Evolutionary conservation across 2,888 invertebrate species (phyloP), one percentile per base, ranked within the genome.

Genomic region (Hemistola chrysoprasaria): DNA sequence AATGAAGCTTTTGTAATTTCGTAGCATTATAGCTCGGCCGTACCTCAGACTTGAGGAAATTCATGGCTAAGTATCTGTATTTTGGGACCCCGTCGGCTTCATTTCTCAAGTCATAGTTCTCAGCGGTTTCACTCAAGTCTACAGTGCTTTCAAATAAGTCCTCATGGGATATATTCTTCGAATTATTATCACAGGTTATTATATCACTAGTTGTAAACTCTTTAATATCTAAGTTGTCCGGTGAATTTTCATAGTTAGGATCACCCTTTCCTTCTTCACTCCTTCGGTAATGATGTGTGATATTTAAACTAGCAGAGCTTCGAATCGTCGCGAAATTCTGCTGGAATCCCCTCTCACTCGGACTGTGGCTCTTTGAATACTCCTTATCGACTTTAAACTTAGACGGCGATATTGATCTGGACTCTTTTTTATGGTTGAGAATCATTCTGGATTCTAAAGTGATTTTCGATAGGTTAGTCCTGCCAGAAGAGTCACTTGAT

Each of bases 21-120:
- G 90, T 90, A 3, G 95, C 90, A 26, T 92, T 92, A 61, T 95
- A 96, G 67, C 95, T 95, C 1, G 90, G 91, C 46, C 93, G 91
- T 31, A 95, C 90, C 65, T 95, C 94, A 1, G 87, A 87, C 50
- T 88, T 89, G 0, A 90, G 67, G 53, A 92, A 90, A 50, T 79
- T 90, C 7, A 92, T 62, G 4, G 87, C 80, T 48, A 90, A 64
- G 51, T 86, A 86, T 39, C 89, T 64, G 45, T 76, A 85, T 46
- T 88, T 89, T 0, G 86, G 84, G 6, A 78, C 74, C 0, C 80
- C 72, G 7, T 78, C 76, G 0, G 69, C 53, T 55, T 85, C 86
- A 42, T 76, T 84, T 6, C 88, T 63, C 25, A 87, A 58, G 46
- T 89, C 88, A 36, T 86, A 89, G 47, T 58, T 86, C 48, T 89